These are phyloP conservation scores for Zaprionus taronus DNA, from an alignment of 1,140 invertebrate species.

Conservation along the genomic window DNA sequence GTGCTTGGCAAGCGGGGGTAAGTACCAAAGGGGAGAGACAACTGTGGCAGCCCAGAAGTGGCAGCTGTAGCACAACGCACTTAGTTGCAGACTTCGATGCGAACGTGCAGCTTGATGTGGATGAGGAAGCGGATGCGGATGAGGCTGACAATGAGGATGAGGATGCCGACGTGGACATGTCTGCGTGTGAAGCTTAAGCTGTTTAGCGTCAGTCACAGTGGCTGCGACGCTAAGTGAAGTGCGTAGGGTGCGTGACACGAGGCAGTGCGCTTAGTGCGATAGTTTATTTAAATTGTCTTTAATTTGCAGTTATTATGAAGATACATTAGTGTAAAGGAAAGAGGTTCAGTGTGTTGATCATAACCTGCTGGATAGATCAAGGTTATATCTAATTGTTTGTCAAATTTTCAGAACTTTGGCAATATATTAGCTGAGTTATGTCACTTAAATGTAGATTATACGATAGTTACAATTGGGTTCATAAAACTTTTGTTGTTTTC, in stretches of 20 bases:
- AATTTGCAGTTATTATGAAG: too few species aligned
- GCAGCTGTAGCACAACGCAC: constrained; percentile 43
- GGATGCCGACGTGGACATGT: constrained; percentile 26
- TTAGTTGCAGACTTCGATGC: constrained; percentile 60
- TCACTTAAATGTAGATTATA: background rate
- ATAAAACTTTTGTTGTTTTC: too few species aligned
- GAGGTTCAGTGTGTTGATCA: background rate
- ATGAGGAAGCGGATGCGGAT: background rate
- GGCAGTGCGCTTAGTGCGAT: background rate
- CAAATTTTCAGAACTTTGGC: background rate
- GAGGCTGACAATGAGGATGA: background rate
- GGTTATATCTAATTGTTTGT: too few species aligned
- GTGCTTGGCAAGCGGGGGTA: background rate
- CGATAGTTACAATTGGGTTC: background rate
- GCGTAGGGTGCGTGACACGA: background rate
- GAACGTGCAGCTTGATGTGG: background rate
- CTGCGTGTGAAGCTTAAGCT: constrained; percentile 77
- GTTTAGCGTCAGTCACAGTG: constrained; percentile 47
- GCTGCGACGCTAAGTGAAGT: constrained; percentile 3
- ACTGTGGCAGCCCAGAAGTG: constrained; percentile 8
- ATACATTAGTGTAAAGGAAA: too few species aligned
- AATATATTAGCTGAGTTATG: background rate
- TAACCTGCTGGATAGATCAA: background rate
- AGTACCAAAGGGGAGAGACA: background rate
- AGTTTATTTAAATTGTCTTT: background rate